Evolutionary conservation across 2,113 vertebrate species (phyloP), one percentile per base, ranked within the genome.

Genomic region (Boulengeromyrus knoepffleri): DNA sequence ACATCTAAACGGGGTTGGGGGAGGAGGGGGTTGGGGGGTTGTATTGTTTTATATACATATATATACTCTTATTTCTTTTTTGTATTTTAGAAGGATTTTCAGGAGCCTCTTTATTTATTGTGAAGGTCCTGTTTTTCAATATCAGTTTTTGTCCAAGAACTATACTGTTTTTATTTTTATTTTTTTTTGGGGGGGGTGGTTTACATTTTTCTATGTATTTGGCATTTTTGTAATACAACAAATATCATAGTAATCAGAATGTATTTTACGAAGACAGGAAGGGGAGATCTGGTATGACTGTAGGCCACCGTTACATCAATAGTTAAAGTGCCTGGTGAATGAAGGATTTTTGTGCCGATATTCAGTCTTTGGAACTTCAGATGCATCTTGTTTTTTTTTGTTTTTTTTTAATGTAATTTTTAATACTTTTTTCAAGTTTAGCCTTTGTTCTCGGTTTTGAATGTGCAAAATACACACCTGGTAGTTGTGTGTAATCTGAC

Each of bases 251-350:
- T 87, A 90, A 52, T 80, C 88, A 58, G 49, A 47, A 17, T 56
- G 6, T 89, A 17, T 84, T 86, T 92, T 62, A 84, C 10, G 39
- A 87, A 17, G 88, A 10, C 5, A 21, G 56, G n/a, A 12, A 10
- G 36, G 46, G 39, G 47, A n/a, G 36, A 89, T 70, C 45, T 91
- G 84, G 83, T 66, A 49, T 83, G 88, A 89, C 84, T 77, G 85
- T 42, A 45, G 86, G 58, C 87, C 86, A 27, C 24, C 7, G 17
- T 85, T 56, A 89, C 42, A 66, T 39, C 46, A 91, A 90, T 89
- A 93, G 91, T 94, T 93, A 94, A 89, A 96, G 96, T 96, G 96
- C 96, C 96, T 96, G 96, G 95, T 96, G 93, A 94, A 96, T 95
- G 96, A 96, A 96, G 96, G 95, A 95, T 95, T 93, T 93, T 91